Percentiles rank a stretch among this genome's conserved stretches.
These are phyloP conservation scores for Ctenopoma kingsleyae DNA, from an alignment of 2,797 vertebrate species.

Conservation along the genomic window DNA sequence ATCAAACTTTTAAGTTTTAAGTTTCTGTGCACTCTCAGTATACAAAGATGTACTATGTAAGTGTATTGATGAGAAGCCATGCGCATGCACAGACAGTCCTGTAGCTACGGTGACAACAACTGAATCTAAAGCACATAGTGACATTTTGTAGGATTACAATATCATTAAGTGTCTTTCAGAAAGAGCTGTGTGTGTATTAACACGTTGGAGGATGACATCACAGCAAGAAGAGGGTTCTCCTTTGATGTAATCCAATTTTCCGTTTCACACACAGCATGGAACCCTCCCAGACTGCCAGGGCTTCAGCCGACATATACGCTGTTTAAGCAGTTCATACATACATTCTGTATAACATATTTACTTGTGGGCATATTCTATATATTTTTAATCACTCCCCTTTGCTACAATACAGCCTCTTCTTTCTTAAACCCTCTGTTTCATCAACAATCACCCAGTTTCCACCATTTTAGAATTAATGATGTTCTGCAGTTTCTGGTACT, in stretches of 20 bases:
- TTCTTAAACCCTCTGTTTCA: conserved; percentile 31
- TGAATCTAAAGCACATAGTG: conserved; percentile 59
- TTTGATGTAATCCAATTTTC: conserved; percentile 83
- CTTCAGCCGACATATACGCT: conserved; percentile 26
- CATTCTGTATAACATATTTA: too few relatives aligned
- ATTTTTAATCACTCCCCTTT: conserved; percentile 30
- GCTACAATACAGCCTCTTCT: conserved; percentile 20
- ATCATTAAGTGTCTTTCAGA: conserved; percentile 65
- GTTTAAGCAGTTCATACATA: conserved; percentile 24
- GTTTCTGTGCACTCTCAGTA: not conserved
- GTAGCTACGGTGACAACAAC: conserved; percentile 47
- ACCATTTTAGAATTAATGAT: not conserved
- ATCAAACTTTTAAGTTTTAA: conserved; percentile 54
- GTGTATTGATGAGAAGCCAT: conserved; percentile 5
- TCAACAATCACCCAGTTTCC: not conserved
- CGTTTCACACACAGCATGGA: conserved; percentile 49
- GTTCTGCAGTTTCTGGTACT: not conserved
- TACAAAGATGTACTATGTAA: conserved; percentile 16
- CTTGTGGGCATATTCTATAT: conserved; percentile 7
- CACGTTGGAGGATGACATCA: conserved; percentile 63
- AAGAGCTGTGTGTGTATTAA: conserved; percentile 35
- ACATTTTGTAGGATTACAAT: conserved; percentile 73
- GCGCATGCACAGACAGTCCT: conserved; percentile 16
- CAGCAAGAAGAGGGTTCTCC: conserved; percentile 61
- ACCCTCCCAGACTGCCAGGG: conserved; percentile 2